Percentiles rank a stretch among this genome's conserved stretches.
Conservation (phyloP, 2,797 vertebrate genomes). For the Australoheros facetus region DNA sequence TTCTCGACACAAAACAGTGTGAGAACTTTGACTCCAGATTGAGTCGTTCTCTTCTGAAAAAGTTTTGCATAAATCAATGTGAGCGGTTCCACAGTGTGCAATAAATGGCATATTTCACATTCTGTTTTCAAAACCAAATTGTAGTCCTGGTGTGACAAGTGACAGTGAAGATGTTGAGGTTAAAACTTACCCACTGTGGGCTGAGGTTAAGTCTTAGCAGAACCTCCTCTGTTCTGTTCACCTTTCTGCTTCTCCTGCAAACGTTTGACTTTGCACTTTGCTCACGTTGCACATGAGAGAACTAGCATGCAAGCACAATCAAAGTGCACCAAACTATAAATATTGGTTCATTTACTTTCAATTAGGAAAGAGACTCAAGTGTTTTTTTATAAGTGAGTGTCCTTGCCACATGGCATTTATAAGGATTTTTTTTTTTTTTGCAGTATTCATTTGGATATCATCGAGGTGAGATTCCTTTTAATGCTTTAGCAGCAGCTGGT, state of each 20-base stretch:
- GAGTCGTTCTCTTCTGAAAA: background rate
- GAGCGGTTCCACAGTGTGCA: background rate
- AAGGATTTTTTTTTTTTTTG: background rate
- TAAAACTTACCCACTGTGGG: constrained; percentile 25
- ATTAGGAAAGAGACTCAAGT: background rate
- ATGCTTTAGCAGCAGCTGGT: background rate
- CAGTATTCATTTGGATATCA: background rate
- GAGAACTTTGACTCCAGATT: background rate
- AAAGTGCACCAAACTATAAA: background rate
- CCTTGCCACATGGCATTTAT: background rate
- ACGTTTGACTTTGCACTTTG: background rate
- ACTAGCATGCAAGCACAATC: background rate
- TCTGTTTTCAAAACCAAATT: constrained; percentile 9
- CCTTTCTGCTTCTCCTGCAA: background rate
- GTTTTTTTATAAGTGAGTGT: background rate
- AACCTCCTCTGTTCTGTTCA: background rate
- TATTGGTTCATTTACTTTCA: background rate
- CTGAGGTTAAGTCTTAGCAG: constrained; percentile 38
- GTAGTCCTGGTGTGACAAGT: background rate
- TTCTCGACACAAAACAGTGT: background rate
- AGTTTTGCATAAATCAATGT: background rate
- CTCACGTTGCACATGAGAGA: background rate
- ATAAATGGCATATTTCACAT: constrained; percentile 11
- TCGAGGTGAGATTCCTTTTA: background rate
- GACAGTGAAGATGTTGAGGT: constrained; percentile 17